Evolutionary conservation across 1,140 invertebrate species (phyloP).

Genomic region (Caenorhabditis latens): DNA sequence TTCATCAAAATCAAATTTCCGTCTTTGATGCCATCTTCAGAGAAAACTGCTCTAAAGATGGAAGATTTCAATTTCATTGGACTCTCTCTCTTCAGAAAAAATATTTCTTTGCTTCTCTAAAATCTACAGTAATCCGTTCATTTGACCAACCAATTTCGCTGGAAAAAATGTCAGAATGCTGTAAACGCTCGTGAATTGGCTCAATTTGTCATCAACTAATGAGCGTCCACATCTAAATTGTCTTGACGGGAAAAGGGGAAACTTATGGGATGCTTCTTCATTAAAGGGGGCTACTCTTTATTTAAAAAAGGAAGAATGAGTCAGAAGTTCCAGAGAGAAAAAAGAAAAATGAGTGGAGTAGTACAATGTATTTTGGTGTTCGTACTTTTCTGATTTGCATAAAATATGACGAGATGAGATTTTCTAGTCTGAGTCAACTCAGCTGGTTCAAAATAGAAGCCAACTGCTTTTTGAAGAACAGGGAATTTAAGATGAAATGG

Average conservation of each 20-base stretch:
- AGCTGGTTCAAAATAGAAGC: neutral
- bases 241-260: neutral
- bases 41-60: neutral
- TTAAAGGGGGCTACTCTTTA: neutral
- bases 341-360: neutral
- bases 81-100: neutral
- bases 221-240: constrained; percentile 40
- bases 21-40: neutral
- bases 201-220: constrained; percentile 49
- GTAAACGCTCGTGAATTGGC: constrained; percentile 31
- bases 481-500: no score
- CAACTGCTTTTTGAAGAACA: no score
- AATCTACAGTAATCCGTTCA: constrained; percentile 29
- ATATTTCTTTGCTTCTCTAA: neutral
- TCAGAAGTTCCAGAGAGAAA: neutral
- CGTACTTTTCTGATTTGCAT: constrained; percentile 17
- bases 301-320: neutral
- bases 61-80: neutral
- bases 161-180: constrained; percentile 11
- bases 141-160: neutral
- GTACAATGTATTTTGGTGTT: neutral
- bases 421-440: neutral
- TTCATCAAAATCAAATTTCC: constrained; percentile 39
- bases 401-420: neutral
- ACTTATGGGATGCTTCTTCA: neutral